Percentiles rank a stretch among this genome's conserved stretches.
These are phyloP conservation scores for Zaprionus inermis DNA, from an alignment of 1,140 invertebrate species.

Conservation along the genomic window DNA sequence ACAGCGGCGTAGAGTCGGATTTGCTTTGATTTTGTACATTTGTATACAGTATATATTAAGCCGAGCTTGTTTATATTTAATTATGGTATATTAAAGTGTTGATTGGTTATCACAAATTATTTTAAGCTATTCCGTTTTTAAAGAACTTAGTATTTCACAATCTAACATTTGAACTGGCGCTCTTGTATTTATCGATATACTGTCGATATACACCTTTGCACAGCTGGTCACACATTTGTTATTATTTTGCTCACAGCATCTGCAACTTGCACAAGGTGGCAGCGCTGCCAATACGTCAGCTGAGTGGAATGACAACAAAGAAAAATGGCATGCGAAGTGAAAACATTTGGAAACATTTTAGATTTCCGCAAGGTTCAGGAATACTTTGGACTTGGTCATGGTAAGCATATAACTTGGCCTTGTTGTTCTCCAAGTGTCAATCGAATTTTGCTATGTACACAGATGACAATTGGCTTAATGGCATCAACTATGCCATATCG, in stretches of 20 bases:
- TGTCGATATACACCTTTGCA: not conserved
- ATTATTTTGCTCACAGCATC: conserved; percentile 1
- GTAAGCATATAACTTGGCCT: conserved; percentile 55
- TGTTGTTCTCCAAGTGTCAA: conserved; percentile 9
- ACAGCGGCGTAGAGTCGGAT: conserved; percentile 86
- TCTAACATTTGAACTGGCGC: not conserved
- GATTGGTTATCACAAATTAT: conserved; percentile 2
- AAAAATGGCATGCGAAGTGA: conserved; percentile 89
- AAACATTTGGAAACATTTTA: conserved; percentile 87
- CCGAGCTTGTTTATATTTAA: not conserved
- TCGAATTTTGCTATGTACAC: conserved; percentile 17
- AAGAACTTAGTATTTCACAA: not conserved
- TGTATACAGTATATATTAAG: not conserved
- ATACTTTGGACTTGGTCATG: conserved; percentile 85
- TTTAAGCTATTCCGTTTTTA: not conserved
- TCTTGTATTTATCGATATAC: not conserved
- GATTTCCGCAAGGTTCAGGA: conserved; percentile 87
- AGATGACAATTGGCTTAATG: conserved; percentile 90
- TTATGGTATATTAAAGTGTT: conserved; percentile 39
- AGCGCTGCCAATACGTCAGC: conserved; percentile 24
- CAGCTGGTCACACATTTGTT: conserved; percentile 30
- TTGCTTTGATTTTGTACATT: conserved; percentile 48
- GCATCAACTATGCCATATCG: conserved; percentile 89
- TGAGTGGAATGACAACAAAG: conserved; percentile 63
- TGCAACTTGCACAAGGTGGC: conserved; percentile 1